Evolutionary conservation across 2,888 invertebrate species (phyloP), one percentile per base, ranked within the genome.

Genomic region (Drosophila sordidula): DNA sequence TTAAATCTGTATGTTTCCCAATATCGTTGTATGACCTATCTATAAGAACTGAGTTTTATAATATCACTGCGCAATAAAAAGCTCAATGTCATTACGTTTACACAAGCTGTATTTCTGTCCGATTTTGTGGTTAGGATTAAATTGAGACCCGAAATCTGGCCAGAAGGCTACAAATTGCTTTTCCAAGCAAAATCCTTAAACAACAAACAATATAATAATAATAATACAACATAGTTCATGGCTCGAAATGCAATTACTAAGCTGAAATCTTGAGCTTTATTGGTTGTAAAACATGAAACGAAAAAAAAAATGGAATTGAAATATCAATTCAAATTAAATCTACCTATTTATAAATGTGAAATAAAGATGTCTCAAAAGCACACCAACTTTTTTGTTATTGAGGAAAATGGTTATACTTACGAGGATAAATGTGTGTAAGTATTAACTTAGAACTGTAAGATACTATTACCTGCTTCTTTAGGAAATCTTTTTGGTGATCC

Each of bases 261-360:
- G 52, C 56, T 57, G 44, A 67, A 59, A 59, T 63, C 70, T 67
- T 75, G 79, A 80, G 86, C 82, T 82, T 71, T 78, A 72, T 70
- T 79, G 80, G 75, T 87, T 87, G 80, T 87, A 80, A 72, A 70
- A 49, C 45, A 47, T 46, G 46, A 61, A 59, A 41, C 51, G 52
- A 45, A 54, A 57, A 18, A 18, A 18, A 44, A 63, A 50, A 69
- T 65, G 56, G 41, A 72, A 66, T 54, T 65, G 57, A 66, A 66
- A 58, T 72, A 67, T 75, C 42, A 58, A 83, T 59, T 67, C 47
- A 72, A 77, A 83, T 67, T 66, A 46, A 55, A 76, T 67, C 54
- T 64, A 75, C 44, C 65, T 88, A 80, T 88, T 76, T 85, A 87
- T 85, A 75, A 76, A 87, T 85, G 89, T 86, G 80, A 78, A 85